Conservation (phyloP, 2,888 invertebrate genomes). For the Eupithecia pulchellata region DNA sequence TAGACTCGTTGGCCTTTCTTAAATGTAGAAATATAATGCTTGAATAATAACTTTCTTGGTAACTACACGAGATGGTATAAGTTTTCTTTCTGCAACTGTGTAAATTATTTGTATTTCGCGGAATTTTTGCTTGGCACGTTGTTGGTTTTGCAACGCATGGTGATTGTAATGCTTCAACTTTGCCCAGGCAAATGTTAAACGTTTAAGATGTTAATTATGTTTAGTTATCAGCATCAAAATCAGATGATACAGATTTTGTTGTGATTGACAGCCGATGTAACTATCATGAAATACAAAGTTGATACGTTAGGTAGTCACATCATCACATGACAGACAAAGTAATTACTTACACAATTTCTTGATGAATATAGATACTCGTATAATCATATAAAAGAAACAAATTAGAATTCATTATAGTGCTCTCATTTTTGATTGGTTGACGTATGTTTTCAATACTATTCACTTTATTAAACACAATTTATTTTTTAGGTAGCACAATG, state of each 20-base stretch:
- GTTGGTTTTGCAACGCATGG: not conserved
- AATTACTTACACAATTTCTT: too few relatives aligned
- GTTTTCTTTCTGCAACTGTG: not conserved
- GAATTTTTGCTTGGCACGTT: not conserved
- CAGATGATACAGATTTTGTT: not conserved
- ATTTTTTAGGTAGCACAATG: too few relatives aligned
- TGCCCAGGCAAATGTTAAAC: not conserved
- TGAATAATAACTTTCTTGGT: conserved; percentile 8
- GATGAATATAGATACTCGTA: too few relatives aligned
- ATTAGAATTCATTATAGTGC: too few relatives aligned
- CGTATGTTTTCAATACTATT: too few relatives aligned
- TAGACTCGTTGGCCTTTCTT: conserved; percentile 25
- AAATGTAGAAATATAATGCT: conserved; percentile 32
- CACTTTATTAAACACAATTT: too few relatives aligned
- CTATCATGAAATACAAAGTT: too few relatives aligned
- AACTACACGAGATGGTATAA: conserved; percentile 1
- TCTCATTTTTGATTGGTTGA: too few relatives aligned
- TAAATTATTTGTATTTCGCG: not conserved
- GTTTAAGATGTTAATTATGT: not conserved
- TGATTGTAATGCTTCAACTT: not conserved
- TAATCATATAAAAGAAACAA: too few relatives aligned
- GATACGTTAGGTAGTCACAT: too few relatives aligned
- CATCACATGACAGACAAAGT: too few relatives aligned
- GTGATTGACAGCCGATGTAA: not conserved
- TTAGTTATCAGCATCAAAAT: not conserved